Evolutionary conservation across 1,140 invertebrate species (phyloP).

Genomic region (Nasonia giraulti): DNA sequence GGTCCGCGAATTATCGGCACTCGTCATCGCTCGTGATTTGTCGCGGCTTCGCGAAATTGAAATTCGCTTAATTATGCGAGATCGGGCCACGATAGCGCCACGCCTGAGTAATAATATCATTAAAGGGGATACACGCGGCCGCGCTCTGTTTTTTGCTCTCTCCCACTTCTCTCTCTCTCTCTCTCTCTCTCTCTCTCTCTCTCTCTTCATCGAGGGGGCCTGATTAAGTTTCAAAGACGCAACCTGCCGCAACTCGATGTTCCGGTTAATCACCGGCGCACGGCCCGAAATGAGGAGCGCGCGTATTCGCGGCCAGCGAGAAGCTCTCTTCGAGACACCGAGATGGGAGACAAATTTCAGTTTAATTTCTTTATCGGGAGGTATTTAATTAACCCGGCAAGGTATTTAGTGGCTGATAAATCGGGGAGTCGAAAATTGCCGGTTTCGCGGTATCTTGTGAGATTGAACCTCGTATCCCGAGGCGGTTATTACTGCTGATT

Average conservation of each 20-base stretch:
- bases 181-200: not conserved
- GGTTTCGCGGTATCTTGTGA: not conserved
- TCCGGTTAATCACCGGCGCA: not conserved
- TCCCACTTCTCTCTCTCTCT: not conserved
- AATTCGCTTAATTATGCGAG: slow-evolving; percentile 39
- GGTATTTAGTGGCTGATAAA: not conserved
- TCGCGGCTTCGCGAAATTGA: slow-evolving; percentile 30
- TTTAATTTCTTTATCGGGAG: slow-evolving; percentile 9
- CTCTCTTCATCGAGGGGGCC: not conserved
- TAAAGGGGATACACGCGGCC: not conserved
- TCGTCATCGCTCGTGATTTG: slow-evolving; percentile 24
- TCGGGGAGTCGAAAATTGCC: not conserved
- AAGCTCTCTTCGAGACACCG: not conserved
- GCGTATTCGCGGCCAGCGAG: not conserved
- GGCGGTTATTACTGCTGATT: not conserved
- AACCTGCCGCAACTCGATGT: not conserved
- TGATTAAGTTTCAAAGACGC: slow-evolving; percentile 6
- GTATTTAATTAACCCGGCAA: not conserved
- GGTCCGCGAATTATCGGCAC: slow-evolving; percentile 2
- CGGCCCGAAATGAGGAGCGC: not conserved
- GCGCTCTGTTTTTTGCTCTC: not conserved
- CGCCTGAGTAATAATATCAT: slow-evolving; percentile 16
- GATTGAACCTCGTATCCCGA: not conserved
- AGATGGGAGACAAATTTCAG: not conserved
- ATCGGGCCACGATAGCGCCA: slow-evolving; percentile 10